Percentiles rank a stretch among this genome's conserved stretches.
phyloP scores from a whole-genome alignment of 1,140 invertebrate genomes.

The Frieseomelitta varia region DNA sequence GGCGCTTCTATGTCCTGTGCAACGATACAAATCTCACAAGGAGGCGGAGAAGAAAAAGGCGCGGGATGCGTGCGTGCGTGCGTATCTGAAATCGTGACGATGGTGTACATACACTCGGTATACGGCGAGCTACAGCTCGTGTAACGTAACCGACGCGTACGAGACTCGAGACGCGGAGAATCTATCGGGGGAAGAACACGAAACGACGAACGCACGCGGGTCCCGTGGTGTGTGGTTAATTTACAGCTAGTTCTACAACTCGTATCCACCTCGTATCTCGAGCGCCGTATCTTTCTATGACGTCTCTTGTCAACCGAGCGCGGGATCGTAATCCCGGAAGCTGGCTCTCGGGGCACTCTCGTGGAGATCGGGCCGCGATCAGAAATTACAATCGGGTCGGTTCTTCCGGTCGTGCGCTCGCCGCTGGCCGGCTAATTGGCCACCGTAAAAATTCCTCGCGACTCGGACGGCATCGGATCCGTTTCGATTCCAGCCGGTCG shows the following conservation, averaged over 20 bases:
- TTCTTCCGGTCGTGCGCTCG: conserved; percentile 5
- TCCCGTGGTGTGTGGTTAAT: conserved; percentile 74
- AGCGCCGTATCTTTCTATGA: conserved; percentile 46
- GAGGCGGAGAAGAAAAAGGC: not conserved
- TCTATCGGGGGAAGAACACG: conserved; percentile 23
- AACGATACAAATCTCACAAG: not conserved
- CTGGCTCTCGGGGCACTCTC: not conserved
- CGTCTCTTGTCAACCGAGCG: conserved; percentile 52
- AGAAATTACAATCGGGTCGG: conserved; percentile 15
- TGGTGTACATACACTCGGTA: conserved; percentile 31
- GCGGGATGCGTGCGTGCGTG: conserved; percentile 6
- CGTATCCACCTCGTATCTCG: conserved; percentile 52
- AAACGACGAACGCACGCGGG: conserved; percentile 38
- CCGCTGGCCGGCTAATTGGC: conserved; percentile 18
- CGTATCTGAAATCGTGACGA: conserved; percentile 39
- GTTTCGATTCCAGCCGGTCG: not conserved
- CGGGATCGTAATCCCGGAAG: conserved; percentile 61
- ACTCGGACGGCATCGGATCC: too few relatives aligned
- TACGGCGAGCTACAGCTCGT: conserved; percentile 18
- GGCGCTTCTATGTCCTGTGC: not conserved
- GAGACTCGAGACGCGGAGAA: not conserved
- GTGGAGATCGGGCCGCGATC: conserved; percentile 39
- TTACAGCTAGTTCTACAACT: conserved; percentile 76
- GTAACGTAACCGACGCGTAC: conserved; percentile 48
- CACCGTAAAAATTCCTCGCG: conserved; percentile 32